Base-by-base conservation (phyloP, 2,797 vertebrate species). In the Phalanger gymnotis region DNA sequence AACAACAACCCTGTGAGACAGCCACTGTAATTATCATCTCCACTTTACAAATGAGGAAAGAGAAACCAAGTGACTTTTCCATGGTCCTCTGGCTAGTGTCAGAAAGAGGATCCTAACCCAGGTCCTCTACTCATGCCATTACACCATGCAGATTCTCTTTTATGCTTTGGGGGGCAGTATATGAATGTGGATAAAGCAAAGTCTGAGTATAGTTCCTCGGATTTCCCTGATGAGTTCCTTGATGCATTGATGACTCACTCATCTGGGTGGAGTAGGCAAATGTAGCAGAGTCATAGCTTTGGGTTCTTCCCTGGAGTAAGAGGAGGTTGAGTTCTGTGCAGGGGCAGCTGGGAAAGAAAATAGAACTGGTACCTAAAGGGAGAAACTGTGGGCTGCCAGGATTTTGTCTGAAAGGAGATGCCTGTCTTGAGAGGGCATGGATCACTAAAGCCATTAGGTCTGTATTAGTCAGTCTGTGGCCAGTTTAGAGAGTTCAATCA, bases 181-280 rank as follows among this genome's bases (percentile, higher is more conserved):
- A 47, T 87, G 73, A 87, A 87, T 87, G 73, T 87, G 10, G 25
- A 87, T 87, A 40, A 47, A 87, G 73, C 73, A 1, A 87, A 87
- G 40, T 87, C 40, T 27, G 40, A 27, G 40, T 51, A 27, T 47
- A 87, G 73, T 27, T 87, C 73, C 25, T 87, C 51, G 73, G 73
- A 87, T 87, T 51, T 87, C 73, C 73, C 73, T 87, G 73, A 87
- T 87, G 73, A 87, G 34, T 51, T 87, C 9, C 40, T 87, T 87
- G 73, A 87, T 87, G 73, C 73, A 87, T 87, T 87, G 73, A 87
- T 87, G 73, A 87, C 40, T 87, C 73, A 87, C 73, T 87, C 40
- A 27, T 87, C 40, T 87, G 73, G 73, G 73, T 47, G 73, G 73
- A 87, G 73, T 87, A 87, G 73, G 66, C 66, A 40, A 81, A 81